Evolutionary conservation across 2,888 invertebrate species (phyloP).

Genomic region (Sclerodermus sp.): DNA sequence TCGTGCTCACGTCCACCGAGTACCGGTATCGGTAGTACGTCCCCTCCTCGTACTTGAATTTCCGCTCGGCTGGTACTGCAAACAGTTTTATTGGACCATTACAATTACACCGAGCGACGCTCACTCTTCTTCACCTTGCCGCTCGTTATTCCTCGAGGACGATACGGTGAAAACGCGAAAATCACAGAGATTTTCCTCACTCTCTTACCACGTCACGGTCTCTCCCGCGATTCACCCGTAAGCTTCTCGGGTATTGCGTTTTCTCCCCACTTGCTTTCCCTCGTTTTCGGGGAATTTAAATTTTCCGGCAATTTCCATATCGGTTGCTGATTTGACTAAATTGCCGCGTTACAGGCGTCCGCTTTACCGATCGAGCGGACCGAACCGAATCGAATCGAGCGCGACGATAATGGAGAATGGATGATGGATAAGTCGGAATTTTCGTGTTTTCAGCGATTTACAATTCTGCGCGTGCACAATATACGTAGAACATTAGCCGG

Average conservation of each 20-base stretch:
- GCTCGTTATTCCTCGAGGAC: not conserved
- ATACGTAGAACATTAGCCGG: not conserved
- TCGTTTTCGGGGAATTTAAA: too few species aligned
- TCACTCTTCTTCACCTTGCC: not conserved
- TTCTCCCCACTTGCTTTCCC: not conserved
- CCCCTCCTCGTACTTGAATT: slow-evolving; percentile 67
- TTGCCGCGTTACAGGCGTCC: too few species aligned
- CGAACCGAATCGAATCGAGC: too few species aligned
- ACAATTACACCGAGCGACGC: not conserved
- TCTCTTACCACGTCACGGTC: too few species aligned
- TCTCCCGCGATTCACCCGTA: not conserved
- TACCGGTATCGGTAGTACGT: slow-evolving; percentile 72
- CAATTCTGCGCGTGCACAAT: not conserved
- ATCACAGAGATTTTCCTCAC: too few species aligned
- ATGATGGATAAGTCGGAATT: not conserved
- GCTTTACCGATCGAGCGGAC: too few species aligned
- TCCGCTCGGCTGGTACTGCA: slow-evolving; percentile 61
- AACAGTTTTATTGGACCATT: not conserved
- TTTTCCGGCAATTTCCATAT: too few species aligned
- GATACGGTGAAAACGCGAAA: not conserved
- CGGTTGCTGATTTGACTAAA: too few species aligned
- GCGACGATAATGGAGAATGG: not conserved
- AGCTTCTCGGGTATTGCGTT: not conserved
- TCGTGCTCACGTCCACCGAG: slow-evolving; percentile 69
- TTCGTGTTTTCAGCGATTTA: not conserved